Percentiles rank a stretch among this genome's conserved stretches.
These are phyloP conservation scores for Apotomis betuletana DNA, from an alignment of 2,888 invertebrate species.

Conservation along the genomic window DNA sequence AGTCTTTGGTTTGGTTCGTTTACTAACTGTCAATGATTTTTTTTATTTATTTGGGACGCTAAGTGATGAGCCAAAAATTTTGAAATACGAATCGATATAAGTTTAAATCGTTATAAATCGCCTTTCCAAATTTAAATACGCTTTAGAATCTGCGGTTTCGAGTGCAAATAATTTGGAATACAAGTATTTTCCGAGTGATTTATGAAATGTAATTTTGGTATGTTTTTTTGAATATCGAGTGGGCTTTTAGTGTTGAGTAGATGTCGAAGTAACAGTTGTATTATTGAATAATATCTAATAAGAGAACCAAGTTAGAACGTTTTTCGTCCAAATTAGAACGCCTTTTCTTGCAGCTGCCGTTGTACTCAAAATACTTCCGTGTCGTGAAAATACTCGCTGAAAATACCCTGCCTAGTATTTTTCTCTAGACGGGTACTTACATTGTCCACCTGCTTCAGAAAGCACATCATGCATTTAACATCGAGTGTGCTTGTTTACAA, in stretches of 20 bases:
- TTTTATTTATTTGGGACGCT: conserved; percentile 10
- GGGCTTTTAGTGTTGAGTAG: neutral
- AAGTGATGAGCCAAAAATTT: conserved; percentile 24
- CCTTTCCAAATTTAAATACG: conserved; percentile 35
- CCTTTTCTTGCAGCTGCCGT: neutral
- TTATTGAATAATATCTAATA: neutral
- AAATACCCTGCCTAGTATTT: conserved; percentile 40
- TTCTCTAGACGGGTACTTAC: conserved; percentile 37
- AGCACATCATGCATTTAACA: conserved; percentile 39
- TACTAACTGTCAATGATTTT: neutral
- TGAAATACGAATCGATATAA: conserved; percentile 5
- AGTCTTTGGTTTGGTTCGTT: conserved; percentile 34
- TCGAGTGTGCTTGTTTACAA: conserved; percentile 35
- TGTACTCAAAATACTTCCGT: conserved; percentile 11
- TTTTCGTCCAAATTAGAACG: neutral
- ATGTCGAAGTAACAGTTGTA: neutral
- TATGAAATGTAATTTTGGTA: neutral
- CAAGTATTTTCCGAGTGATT: neutral
- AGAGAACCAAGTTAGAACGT: no score
- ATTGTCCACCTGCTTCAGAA: conserved; percentile 4
- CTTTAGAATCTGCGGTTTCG: neutral
- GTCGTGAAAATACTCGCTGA: conserved; percentile 21
- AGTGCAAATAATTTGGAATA: conserved; percentile 17
- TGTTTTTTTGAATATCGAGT: neutral
- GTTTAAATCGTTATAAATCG: conserved; percentile 22